A percentile compares a stretch with the other conserved stretches of the same genome.
Conservation (phyloP, 2,888 invertebrate genomes). For the Thera britannica region DNA sequence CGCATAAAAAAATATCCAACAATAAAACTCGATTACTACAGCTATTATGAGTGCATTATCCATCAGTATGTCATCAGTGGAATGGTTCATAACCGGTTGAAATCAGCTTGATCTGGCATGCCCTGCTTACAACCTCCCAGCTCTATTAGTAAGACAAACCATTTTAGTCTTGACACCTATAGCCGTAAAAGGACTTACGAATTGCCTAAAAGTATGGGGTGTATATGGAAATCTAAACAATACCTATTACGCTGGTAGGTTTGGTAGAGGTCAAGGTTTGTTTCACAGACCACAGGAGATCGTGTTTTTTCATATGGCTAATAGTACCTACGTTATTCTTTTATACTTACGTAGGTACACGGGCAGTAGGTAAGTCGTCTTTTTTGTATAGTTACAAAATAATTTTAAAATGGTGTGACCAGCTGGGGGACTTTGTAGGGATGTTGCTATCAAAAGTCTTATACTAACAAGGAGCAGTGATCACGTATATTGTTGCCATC, state of each 20-base stretch:
- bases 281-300: background rate
- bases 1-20: constrained; percentile 26
- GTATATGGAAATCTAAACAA: constrained; percentile 8
- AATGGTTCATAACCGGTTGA: constrained; percentile 34
- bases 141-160: constrained; percentile 52
- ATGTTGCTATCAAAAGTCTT: too few species aligned
- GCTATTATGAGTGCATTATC: constrained; percentile 65
- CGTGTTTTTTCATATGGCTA: too few species aligned
- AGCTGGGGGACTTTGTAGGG: too few species aligned
- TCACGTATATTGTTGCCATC: too few species aligned
- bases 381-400: too few species aligned
- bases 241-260: background rate
- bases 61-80: constrained; percentile 43
- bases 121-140: constrained; percentile 38
- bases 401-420: too few species aligned
- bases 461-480: too few species aligned
- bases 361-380: too few species aligned
- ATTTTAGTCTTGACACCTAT: constrained; percentile 55
- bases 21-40: constrained; percentile 35
- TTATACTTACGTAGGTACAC: too few species aligned
- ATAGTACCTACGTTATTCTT: too few species aligned
- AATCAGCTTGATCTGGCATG: constrained; percentile 50
- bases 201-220: constrained; percentile 46
- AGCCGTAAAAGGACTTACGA: constrained; percentile 60
- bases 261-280: constrained; percentile 19